Conservation (phyloP, 2,113 vertebrate species). For the Cebus imitator region DNA sequence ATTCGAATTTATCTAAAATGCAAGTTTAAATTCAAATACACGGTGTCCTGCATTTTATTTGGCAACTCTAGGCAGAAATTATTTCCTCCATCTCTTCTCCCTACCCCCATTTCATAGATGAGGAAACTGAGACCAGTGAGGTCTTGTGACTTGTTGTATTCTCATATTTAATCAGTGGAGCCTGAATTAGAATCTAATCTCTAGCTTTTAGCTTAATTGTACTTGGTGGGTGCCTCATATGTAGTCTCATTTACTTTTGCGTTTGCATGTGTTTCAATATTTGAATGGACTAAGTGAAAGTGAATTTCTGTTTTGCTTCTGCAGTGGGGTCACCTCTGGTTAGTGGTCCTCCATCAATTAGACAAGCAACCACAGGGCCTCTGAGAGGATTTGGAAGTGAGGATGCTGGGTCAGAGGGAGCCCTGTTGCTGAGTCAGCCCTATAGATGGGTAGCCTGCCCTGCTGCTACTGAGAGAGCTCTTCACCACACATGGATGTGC, state of each 20-base stretch:
- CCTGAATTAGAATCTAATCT: not conserved
- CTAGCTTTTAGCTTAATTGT: not conserved
- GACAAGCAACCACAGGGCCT: not conserved
- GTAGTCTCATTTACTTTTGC: not conserved
- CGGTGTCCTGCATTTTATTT: not conserved
- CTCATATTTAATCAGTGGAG: not conserved
- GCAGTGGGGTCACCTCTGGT: not conserved
- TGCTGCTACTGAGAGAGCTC: not conserved
- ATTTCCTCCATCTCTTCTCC: not conserved
- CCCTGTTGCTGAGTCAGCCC: not conserved
- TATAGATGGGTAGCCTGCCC: not conserved
- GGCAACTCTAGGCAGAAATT: not conserved
- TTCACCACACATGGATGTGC: not conserved
- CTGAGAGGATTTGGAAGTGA: not conserved
- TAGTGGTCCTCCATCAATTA: not conserved
- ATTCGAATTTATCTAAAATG: not conserved
- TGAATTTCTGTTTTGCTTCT: not conserved
- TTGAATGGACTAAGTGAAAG: accelerated
- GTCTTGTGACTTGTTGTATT: not conserved
- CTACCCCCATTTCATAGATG: not conserved
- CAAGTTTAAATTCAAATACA: not conserved
- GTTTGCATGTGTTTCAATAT: not conserved
- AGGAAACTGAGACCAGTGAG: not conserved
- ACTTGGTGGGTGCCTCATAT: not conserved
- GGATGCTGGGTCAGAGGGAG: not conserved